Conservation (phyloP, 2,888 invertebrate genomes). For the Uropetala carovei region DNA sequence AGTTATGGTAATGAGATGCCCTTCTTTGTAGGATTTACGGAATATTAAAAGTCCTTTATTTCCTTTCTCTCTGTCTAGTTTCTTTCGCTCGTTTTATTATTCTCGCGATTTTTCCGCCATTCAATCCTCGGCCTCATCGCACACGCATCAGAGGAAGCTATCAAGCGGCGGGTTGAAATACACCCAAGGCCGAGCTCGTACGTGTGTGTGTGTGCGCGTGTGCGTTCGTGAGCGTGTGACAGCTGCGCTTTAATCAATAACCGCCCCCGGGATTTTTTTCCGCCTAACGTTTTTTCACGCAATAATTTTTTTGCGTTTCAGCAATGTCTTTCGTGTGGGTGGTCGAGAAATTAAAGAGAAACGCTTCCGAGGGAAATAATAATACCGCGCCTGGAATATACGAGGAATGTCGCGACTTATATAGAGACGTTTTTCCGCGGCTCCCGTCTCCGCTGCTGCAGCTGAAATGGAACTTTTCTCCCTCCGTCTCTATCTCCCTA, state of each 20-base stretch:
- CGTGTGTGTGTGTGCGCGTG: background rate
- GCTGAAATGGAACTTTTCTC: no score
- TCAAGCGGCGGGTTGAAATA: background rate
- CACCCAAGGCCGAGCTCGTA: background rate
- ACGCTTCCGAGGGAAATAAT: background rate
- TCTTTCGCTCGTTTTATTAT: no score
- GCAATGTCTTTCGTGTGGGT: background rate
- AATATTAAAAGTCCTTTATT: no score
- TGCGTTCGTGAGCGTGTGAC: background rate
- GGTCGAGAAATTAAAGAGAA: background rate
- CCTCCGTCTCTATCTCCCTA: no score
- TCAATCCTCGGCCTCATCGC: no score
- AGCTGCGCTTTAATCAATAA: constrained; percentile 22
- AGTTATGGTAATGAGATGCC: no score
- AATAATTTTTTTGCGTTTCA: background rate
- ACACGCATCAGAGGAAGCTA: no score
- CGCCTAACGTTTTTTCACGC: background rate
- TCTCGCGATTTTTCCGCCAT: no score
- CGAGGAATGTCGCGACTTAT: background rate
- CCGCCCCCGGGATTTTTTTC: background rate
- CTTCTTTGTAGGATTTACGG: no score
- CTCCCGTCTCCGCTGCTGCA: background rate
- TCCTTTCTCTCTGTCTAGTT: no score
- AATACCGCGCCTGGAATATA: background rate
- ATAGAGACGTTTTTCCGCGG: background rate